Percentiles rank a stretch among this genome's conserved stretches.
These are phyloP conservation scores for Andrena chrysosceles DNA, from an alignment of 2,888 invertebrate species.

Conservation along the genomic window DNA sequence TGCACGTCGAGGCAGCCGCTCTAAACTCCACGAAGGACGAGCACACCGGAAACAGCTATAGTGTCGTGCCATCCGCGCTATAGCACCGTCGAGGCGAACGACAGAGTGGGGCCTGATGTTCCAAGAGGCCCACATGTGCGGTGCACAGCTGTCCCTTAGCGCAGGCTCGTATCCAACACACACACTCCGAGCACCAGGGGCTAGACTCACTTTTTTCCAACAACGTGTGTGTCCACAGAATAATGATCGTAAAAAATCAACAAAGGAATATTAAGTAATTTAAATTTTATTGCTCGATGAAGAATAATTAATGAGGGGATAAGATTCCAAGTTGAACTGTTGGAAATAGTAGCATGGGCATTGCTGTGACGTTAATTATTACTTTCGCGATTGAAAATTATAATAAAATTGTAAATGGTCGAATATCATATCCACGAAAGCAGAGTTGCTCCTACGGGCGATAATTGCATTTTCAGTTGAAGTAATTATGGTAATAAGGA, in stretches of 20 bases:
- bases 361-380: too few species aligned
- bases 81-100: conserved; percentile 24
- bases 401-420: neutral
- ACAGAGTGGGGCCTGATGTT: conserved; percentile 67
- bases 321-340: too few species aligned
- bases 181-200: conserved; percentile 8
- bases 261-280: neutral
- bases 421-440: neutral
- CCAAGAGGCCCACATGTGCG: conserved; percentile 70
- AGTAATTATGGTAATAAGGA: neutral
- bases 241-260: neutral
- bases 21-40: conserved; percentile 62
- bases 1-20: conserved; percentile 45
- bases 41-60: conserved; percentile 69
- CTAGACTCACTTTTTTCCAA: conserved; percentile 8
- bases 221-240: neutral
- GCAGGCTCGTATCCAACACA: conserved; percentile 11
- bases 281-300: too few species aligned
- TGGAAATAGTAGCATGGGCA: too few species aligned
- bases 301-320: too few species aligned
- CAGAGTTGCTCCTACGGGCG: conserved; percentile 6
- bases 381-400: too few species aligned
- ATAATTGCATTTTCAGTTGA: conserved; percentile 28
- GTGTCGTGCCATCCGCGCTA: conserved; percentile 46
- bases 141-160: conserved; percentile 66